Evolutionary conservation across 1,140 invertebrate species (phyloP), one percentile per base, ranked within the genome.

Genomic region (Copidosoma floridanum): DNA sequence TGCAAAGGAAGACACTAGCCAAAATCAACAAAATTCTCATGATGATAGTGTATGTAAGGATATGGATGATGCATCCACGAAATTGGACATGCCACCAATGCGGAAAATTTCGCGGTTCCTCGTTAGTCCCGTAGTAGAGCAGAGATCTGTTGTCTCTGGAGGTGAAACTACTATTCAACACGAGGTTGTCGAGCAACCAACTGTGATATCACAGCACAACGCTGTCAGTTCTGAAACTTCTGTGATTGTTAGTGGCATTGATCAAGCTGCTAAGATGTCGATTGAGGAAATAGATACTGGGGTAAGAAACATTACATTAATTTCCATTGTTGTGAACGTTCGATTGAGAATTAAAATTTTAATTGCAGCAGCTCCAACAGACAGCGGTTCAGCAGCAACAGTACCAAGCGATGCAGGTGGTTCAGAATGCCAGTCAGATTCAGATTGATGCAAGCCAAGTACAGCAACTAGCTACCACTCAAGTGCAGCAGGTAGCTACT

Each of bases 51-150:
- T 38, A 11, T 23, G 11, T 12, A 65, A 63, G 21, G 47, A 63
- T 18, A 16, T 43, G 6, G 60, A 67, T 37, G 24, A 24, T 10
- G 14, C 63, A 37, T 11, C 41, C 12, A 71, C 74, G 40, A 71
- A 70, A 32, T 52, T 68, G 14, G 59, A 68, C 1, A 61, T 67
- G 5, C 65, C 71, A 16, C 85, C 86, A 52, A 81, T 84, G 61
- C 77, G 89, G 51, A 90, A 90, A 75, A 88, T 91, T 67, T 91
- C 89, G 27, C 80, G 89, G 43, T 91, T 92, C 77, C 81, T 91
- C 72, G 89, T 92, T 50, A 91, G 88, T 76, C 88, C 89, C 40
- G 89, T 91, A 4, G 75, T 87, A 11, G 81, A 83, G 61, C 76
- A 77, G 44, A 79, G 79, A 51, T 52, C 63, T 11, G 37, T 64